Conservation (phyloP, 2,888 invertebrate genomes). For the Phymatocera aterrima region DNA sequence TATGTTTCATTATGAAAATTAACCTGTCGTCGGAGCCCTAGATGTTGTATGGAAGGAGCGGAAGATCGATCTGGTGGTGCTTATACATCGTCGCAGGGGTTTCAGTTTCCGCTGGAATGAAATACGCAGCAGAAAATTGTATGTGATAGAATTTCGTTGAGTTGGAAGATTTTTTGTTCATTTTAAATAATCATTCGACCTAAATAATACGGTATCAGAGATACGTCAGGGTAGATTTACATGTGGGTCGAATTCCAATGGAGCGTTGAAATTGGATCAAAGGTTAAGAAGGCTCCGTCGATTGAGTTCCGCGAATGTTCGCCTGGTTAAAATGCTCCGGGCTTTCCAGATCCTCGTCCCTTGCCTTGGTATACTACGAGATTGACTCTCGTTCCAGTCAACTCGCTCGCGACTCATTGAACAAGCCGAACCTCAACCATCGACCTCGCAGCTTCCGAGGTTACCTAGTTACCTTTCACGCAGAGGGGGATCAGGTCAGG, state of each 20-base stretch:
- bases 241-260: constrained; percentile 23
- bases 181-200: neutral
- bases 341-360: constrained; percentile 8
- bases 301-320: constrained; percentile 33
- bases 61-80: too few relatives aligned
- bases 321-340: constrained; percentile 27
- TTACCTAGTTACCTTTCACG: constrained; percentile 28
- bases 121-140: too few relatives aligned
- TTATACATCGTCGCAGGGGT: too few relatives aligned
- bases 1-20: too few relatives aligned
- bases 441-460: constrained; percentile 38
- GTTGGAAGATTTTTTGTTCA: too few relatives aligned
- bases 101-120: too few relatives aligned
- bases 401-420: constrained; percentile 40
- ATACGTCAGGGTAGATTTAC: constrained; percentile 5
- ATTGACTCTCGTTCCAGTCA: constrained; percentile 29
- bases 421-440: constrained; percentile 23
- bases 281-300: constrained; percentile 27
- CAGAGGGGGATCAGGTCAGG: neutral
- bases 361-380: neutral
- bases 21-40: too few relatives aligned
- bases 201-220: neutral
- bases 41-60: too few relatives aligned
- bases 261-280: constrained; percentile 39
- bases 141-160: too few relatives aligned